phyloP scores from a whole-genome alignment of 2,113 vertebrate genomes.

The Cyprinodon brontotheroides region DNA sequence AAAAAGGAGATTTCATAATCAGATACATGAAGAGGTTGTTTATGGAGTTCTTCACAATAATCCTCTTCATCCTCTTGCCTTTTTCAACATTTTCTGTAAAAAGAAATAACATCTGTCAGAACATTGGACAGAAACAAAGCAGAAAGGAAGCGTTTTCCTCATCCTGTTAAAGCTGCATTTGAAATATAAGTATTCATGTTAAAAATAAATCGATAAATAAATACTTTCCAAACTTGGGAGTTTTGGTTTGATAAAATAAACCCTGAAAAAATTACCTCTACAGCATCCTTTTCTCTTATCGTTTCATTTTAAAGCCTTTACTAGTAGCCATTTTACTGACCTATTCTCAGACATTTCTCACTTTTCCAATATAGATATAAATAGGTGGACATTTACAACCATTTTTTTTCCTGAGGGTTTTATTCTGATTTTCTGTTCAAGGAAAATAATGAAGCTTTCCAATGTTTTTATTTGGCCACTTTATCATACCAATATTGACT shows the following conservation, averaged over 20 bases:
- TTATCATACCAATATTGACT: neutral
- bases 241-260: neutral
- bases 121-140: constrained; percentile 4
- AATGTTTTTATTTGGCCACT: neutral
- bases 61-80: constrained; percentile 65
- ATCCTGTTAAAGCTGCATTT: too few relatives aligned
- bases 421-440: neutral
- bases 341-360: too few relatives aligned
- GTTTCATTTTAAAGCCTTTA: neutral
- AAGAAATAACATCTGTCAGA: neutral
- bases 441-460: neutral
- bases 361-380: too few relatives aligned
- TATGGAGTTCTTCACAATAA: neutral
- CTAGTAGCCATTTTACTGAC: too few relatives aligned
- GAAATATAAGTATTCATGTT: too few relatives aligned
- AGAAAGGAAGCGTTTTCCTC: neutral
- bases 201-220: too few relatives aligned
- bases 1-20: neutral
- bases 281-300: neutral
- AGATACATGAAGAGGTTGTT: neutral
- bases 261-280: neutral
- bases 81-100: constrained; percentile 70
- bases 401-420: too few relatives aligned
- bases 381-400: too few relatives aligned
- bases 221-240: neutral